Conservation (phyloP, 2,888 invertebrate genomes). For the Eristalis tenax region DNA sequence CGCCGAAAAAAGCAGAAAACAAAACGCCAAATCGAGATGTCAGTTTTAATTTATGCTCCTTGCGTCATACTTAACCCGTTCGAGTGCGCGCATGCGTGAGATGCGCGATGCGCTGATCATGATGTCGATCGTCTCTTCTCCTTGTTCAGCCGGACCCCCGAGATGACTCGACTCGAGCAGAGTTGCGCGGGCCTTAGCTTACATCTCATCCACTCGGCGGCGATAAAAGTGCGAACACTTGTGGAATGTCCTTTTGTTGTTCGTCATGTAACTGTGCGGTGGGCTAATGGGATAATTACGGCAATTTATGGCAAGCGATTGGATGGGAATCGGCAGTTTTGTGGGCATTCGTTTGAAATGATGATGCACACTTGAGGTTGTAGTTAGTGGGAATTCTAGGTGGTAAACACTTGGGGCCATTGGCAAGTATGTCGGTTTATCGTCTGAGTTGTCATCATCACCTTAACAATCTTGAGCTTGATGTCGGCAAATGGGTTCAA, state of each 20-base stretch:
- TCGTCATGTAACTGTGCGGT: constrained; percentile 36
- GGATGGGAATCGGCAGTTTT: constrained; percentile 42
- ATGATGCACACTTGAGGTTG: constrained; percentile 24
- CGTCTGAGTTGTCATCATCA: background rate
- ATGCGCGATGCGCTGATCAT: constrained; percentile 54
- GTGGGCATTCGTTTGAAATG: constrained; percentile 27
- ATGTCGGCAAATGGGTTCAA: background rate
- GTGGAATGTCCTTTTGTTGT: constrained; percentile 67
- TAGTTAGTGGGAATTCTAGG: constrained; percentile 23
- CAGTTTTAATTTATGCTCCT: constrained; percentile 72
- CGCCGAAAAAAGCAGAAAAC: constrained; percentile 30
- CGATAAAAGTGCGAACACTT: constrained; percentile 53
- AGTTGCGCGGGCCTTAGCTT: constrained; percentile 46
- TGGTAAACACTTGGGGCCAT: constrained; percentile 13
- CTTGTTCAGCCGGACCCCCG: background rate
- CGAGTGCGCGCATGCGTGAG: constrained; percentile 70
- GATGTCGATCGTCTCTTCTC: constrained; percentile 56
- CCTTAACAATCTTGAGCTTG: background rate
- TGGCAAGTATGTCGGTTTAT: constrained; percentile 4
- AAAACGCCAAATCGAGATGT: constrained; percentile 71
- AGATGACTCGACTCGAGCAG: background rate
- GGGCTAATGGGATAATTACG: constrained; percentile 60
- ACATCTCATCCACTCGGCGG: constrained; percentile 32
- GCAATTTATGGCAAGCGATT: constrained; percentile 36
- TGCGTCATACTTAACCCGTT: constrained; percentile 68